A percentile compares a stretch with the other conserved stretches of the same genome.
Evolutionary conservation across 2,113 vertebrate species (phyloP).

Genomic region (Mesoclemmys tuberculata): DNA sequence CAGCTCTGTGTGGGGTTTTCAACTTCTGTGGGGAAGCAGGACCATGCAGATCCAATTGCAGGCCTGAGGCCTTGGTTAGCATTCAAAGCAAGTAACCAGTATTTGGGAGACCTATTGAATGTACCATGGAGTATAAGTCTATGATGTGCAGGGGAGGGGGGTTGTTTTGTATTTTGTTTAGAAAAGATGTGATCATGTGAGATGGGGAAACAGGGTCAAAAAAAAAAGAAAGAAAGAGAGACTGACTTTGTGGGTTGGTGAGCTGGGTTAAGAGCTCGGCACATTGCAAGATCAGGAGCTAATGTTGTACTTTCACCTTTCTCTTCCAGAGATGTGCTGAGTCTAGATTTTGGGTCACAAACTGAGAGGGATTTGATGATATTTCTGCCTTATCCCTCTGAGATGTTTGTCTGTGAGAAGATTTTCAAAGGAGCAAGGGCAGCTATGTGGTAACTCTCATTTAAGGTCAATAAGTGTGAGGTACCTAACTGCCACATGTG

Average conservation of each 20-base stretch:
- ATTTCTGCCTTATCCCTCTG: neutral
- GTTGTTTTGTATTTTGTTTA: neutral
- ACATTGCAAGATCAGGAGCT: neutral
- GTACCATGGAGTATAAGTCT: neutral
- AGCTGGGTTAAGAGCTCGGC: neutral
- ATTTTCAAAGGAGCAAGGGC: neutral
- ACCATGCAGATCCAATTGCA: neutral
- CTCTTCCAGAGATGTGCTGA: neutral
- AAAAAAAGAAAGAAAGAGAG: neutral
- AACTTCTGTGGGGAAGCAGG: neutral
- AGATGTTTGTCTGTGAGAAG: neutral
- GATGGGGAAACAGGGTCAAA: neutral
- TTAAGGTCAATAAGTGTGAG: neutral
- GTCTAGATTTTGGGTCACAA: neutral
- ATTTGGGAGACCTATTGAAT: neutral
- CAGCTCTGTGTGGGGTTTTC: neutral
- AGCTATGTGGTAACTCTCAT: neutral
- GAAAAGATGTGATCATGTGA: neutral
- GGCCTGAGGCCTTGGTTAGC: neutral
- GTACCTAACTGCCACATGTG: too few species aligned
- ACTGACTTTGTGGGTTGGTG: neutral
- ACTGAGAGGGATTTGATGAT: neutral
- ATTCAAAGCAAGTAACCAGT: neutral
- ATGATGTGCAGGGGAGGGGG: neutral
- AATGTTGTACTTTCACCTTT: neutral